Conservation (phyloP, 2,113 vertebrate species). For the Perca schrenkii region DNA sequence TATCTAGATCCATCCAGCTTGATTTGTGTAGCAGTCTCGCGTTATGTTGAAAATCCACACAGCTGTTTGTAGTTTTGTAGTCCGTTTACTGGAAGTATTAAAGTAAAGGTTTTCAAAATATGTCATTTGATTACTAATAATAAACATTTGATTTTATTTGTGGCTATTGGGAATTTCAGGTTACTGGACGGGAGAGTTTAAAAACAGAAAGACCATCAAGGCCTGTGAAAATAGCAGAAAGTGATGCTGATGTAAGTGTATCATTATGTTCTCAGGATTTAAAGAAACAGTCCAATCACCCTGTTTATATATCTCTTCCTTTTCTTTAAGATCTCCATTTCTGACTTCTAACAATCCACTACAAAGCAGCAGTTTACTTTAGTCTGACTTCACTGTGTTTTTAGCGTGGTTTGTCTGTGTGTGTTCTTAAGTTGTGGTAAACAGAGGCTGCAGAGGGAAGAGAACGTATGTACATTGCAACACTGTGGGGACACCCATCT, state of each 20-base stretch:
- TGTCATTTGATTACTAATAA: background rate
- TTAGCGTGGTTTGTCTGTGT: slow-evolving; percentile 56
- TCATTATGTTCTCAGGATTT: slow-evolving; percentile 42
- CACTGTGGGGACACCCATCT: slow-evolving; percentile 77
- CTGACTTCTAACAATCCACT: slow-evolving; percentile 60
- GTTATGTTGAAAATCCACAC: slow-evolving; percentile 30
- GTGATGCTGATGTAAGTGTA: slow-evolving; percentile 94
- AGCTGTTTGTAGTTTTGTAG: background rate
- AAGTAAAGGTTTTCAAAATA: background rate
- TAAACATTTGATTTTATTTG: slow-evolving; percentile 46
- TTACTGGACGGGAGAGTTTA: slow-evolving; percentile 90
- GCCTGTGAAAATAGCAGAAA: slow-evolving; percentile 96
- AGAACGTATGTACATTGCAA: slow-evolving; percentile 69
- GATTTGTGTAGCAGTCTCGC: slow-evolving; percentile 18
- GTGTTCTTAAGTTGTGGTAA: slow-evolving; percentile 76
- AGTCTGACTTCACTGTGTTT: slow-evolving; percentile 60
- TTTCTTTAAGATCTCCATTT: slow-evolving; percentile 57
- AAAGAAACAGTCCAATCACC: slow-evolving; percentile 42
- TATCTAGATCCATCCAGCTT: slow-evolving; percentile 23
- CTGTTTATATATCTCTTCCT: slow-evolving; percentile 46
- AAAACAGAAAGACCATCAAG: slow-evolving; percentile 90
- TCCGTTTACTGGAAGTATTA: slow-evolving; percentile 11
- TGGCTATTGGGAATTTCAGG: slow-evolving; percentile 82
- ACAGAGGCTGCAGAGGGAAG: slow-evolving; percentile 70
- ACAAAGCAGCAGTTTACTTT: slow-evolving; percentile 66